Evolutionary conservation across 2,888 invertebrate genomes (phyloP), one percentile per base, ranked within the genome.

Genomic region (Pyrocoelia pectoralis): DNA sequence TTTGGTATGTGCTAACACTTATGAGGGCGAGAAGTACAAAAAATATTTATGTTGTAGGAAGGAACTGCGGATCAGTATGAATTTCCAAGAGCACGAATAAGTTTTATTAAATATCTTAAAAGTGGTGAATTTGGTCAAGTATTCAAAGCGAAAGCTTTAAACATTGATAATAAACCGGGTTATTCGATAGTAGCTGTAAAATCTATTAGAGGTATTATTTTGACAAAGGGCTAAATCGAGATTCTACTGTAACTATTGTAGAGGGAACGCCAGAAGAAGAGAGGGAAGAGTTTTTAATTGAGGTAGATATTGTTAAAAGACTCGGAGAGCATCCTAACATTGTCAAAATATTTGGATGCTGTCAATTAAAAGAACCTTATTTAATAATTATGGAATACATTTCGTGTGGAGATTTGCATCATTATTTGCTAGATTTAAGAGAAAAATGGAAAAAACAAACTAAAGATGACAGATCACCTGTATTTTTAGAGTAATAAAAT

Each of bases 361-460:
- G 93, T 72, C 91, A 91, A 0, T 79, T 85, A 13, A 82, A 85
- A 0, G 82, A 87, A 17, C 93, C 94, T 0, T 85, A 88, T 50
- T 86, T 91, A 65, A 89, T 93, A 68, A 82, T 94, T 6, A 85
- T 94, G 80, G 94, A 94, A 76, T 92, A 89, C 74, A 89, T 92
- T 9, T 89, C 92, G 0, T 87, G 90, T 66, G 94, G 94, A 0
- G 92, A 92, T 75, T 82, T 95, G 57, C 86, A 90, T 51, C 82
- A 84, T 0, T 84, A 91, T 66, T 81, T 91, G 15, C 74, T 85
- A 52, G 80, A 84, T 1, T 83, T 89, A 2, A 71, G 80, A 28
- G 70, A 76, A 40, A 70, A 76, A 56, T 80, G 80, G 80, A 24
- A 15, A 61, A 43, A 41, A 56, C 70, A 12, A 70, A 60, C 57